Base-by-base conservation (phyloP, 2,797 vertebrate species). In the Girardinus metallicus region DNA sequence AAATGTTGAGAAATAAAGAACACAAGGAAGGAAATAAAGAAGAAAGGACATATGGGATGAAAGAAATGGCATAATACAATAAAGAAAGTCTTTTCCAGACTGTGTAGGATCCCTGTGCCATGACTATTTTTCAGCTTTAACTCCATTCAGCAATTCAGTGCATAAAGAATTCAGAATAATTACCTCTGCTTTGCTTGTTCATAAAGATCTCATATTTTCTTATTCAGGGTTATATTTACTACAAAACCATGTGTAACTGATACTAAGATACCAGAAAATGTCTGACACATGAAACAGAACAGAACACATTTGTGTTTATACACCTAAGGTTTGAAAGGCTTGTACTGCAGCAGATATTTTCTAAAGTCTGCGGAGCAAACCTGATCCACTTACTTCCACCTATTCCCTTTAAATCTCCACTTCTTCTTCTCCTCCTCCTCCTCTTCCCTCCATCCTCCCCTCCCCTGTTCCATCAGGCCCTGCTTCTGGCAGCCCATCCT, bases 401-500 rank as follows among this genome's bases (percentile, higher is more conserved):
- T 43, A 57, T 73, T 75, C 21, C 51, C 18, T 47, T 31, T 62
- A 55, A 77, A 53, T 71, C 29, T 75, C 74, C 53, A 66, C 44
- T 66, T 47, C 71, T 86, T 34, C 74, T 57, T 29, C 53, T 84
- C 16, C 66, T 70, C 76, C n/a, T 70, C 81, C 85, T 77, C 15
- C 70, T 78, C 53, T 79, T 78, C 43, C 23, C 51, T 57, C 46
- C 68, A 23, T 71, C 81, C 85, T 76, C 21, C 73, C 79, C 85
- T 81, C 74, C 84, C 78, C 51, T 79, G 79, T 36, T 85, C 79
- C 77, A 72, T 3, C 43, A 82, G 88, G 83, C 88, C 83, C 73
- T 81, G 79, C 81, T 85, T 83, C 84, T 91, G 90, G 90, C 92
- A 92, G 91, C 90, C 89, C 88, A 91, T 92, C 85, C 89, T 83